These are phyloP conservation scores for Apostichopus japonicus DNA, from an alignment of 35 echinoderm and acorn worm genomes.

Conservation along the genomic window DNA sequence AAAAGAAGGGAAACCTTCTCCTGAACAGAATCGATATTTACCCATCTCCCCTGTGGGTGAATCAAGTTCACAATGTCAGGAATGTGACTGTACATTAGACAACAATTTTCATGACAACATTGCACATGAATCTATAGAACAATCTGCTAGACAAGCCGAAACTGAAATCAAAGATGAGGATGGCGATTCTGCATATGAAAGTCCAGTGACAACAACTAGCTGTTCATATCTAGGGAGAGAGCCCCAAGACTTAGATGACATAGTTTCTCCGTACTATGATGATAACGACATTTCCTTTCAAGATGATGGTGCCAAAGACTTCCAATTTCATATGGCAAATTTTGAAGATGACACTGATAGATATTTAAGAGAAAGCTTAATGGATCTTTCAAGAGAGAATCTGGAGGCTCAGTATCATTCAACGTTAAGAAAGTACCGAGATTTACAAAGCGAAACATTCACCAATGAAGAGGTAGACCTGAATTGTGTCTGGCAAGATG, in stretches of 20 bases:
- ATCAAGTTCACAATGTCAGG: not conserved
- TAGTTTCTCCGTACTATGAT: not conserved
- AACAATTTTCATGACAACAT: not conserved
- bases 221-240: not conserved
- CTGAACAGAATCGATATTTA: not conserved
- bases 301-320: not conserved
- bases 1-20: not conserved
- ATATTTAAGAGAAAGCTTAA: conserved; percentile 30
- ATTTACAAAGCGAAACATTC: conserved; percentile 1
- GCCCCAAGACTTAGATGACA: not conserved
- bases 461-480: not conserved
- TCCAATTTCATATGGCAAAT: conserved; percentile 29
- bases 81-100: not conserved
- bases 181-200: not conserved
- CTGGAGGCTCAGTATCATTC: conserved; percentile 42
- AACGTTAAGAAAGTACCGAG: not conserved
- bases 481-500: not conserved
- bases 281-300: not conserved
- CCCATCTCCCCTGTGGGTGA: conserved; percentile 19
- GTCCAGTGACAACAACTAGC: not conserved
- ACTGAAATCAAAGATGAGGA: not conserved
- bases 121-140: not conserved
- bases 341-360: conserved; percentile 50
- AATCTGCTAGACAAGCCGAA: not conserved
- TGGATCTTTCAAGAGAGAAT: conserved; percentile 44